phyloP scores from a whole-genome alignment of 2,113 vertebrate genomes.

The Hypanus sabinus region DNA sequence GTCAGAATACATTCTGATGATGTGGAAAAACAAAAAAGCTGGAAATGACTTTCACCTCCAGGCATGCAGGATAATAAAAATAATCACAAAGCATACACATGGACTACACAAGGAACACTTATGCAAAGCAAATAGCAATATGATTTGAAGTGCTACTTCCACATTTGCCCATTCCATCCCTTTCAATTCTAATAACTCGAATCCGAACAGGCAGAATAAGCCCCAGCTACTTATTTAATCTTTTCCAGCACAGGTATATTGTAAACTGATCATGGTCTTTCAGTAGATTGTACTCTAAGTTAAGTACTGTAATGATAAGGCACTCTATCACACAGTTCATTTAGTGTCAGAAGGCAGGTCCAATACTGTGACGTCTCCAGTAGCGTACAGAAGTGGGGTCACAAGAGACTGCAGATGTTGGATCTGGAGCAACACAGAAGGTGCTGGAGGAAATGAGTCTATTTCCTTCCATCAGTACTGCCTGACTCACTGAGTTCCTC shows the following conservation, averaged over 20 bases:
- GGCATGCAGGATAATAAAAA: slow-evolving; percentile 21
- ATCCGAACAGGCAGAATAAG: background rate
- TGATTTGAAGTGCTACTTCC: background rate
- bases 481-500: no score
- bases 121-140: background rate
- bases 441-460: no score
- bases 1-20: background rate
- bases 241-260: background rate
- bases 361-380: background rate
- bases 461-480: no score
- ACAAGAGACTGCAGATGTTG: no score
- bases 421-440: no score
- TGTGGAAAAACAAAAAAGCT: slow-evolving; percentile 21
- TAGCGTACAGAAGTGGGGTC: no score
- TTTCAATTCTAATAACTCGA: background rate
- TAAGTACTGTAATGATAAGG: background rate
- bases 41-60: slow-evolving; percentile 30
- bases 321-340: background rate
- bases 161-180: background rate
- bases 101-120: background rate
- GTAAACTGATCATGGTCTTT: background rate
- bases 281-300: background rate
- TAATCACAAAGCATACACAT: slow-evolving; percentile 6
- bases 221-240: background rate
- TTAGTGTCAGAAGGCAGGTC: background rate